These are phyloP conservation scores for Ammodytes dubius DNA, from an alignment of 2,113 vertebrate genomes.

Conservation along the genomic window DNA sequence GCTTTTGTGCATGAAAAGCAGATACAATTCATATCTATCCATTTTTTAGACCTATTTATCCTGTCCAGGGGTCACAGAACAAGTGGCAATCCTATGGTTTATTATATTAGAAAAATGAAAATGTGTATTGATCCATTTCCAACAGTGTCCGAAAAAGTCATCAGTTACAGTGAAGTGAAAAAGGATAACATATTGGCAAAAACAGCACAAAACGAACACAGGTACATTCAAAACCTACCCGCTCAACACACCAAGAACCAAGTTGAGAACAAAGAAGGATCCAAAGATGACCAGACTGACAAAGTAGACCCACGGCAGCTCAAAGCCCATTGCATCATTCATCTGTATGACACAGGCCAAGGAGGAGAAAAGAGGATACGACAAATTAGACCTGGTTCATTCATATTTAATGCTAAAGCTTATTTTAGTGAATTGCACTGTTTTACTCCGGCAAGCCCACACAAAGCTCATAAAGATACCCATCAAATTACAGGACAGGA, in stretches of 20 bases:
- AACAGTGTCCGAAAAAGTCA: neutral
- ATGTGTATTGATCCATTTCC: neutral
- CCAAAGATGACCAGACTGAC: constrained; percentile 99
- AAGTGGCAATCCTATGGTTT: neutral
- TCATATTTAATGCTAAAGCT: neutral
- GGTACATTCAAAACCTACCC: constrained; percentile 87
- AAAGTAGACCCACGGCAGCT: constrained; percentile 99
- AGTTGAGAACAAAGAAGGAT: constrained; percentile 99
- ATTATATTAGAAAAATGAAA: neutral
- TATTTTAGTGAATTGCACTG: neutral
- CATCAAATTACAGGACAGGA: neutral
- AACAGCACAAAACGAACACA: neutral
- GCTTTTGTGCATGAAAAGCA: neutral
- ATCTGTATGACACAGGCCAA: constrained; percentile 87
- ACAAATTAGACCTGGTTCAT: neutral
- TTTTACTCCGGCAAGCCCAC: neutral
- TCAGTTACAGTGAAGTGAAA: neutral
- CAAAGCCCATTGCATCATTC: constrained; percentile 99
- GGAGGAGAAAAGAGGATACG: neutral
- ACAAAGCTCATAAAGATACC: neutral
- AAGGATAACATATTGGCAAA: neutral
- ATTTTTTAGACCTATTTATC: neutral
- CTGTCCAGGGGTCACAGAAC: neutral
- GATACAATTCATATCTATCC: neutral
- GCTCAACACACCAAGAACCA: constrained; percentile 99